These are phyloP conservation scores for Enteromius mattozi DNA, from an alignment of 2,797 vertebrate species.

Conservation along the genomic window DNA sequence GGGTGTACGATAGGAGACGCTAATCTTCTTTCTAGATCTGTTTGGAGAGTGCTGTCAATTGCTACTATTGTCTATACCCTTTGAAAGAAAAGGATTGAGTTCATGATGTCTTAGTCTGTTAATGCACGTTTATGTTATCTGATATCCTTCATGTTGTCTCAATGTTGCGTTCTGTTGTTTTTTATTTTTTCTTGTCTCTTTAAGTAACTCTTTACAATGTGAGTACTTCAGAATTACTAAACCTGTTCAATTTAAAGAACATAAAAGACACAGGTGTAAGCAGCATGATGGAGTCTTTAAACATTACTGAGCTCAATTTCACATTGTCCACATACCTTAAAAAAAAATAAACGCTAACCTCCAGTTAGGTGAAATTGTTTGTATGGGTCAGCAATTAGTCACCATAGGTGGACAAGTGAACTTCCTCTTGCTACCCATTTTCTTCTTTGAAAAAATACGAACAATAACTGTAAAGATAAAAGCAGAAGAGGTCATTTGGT, in stretches of 20 bases:
- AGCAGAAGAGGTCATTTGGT: slow-evolving; percentile 69
- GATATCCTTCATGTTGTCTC: slow-evolving; percentile 17
- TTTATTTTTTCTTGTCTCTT: slow-evolving; percentile 7
- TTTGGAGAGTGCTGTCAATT: slow-evolving; percentile 67
- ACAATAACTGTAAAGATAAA: slow-evolving; percentile 64
- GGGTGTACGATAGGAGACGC: slow-evolving; percentile 73
- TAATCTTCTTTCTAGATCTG: slow-evolving; percentile 74
- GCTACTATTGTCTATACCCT: slow-evolving; percentile 68
- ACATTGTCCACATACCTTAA: neutral
- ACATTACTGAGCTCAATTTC: slow-evolving; percentile 30
- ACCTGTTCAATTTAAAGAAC: slow-evolving; percentile 74
- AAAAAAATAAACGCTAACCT: neutral
- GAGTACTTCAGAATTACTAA: neutral
- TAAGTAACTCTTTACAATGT: neutral
- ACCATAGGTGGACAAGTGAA: slow-evolving; percentile 5
- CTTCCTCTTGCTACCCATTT: slow-evolving; percentile 64
- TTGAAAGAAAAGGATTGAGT: slow-evolving; percentile 66
- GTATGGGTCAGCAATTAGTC: slow-evolving; percentile 7
- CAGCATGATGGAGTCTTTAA: slow-evolving; percentile 48
- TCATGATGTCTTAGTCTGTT: slow-evolving; percentile 56
- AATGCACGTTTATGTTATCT: slow-evolving; percentile 2
- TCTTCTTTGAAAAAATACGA: slow-evolving; percentile 67
- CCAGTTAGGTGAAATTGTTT: neutral
- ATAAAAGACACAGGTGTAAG: slow-evolving; percentile 80
- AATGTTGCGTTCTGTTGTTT: neutral